Evolutionary conservation across 2,797 vertebrate species (phyloP), one percentile per base, ranked within the genome.

Genomic region (Rachycentron canadum): DNA sequence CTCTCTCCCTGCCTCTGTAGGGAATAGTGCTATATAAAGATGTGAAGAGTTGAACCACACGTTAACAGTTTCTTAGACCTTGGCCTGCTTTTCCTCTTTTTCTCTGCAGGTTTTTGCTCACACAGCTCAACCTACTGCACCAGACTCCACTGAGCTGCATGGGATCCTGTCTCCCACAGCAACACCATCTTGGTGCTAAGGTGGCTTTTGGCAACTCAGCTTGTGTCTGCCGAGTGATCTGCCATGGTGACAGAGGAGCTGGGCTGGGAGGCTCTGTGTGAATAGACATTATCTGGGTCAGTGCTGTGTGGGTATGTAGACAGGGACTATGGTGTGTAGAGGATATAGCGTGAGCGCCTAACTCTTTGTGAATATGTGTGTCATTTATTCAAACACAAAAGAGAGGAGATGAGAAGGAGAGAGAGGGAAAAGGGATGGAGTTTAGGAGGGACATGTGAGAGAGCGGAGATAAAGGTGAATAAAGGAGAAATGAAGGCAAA

Each of bases 21-120:
- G 92, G 88, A 91, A 85, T 69, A 73, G 64, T 65, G 88, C 92
- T 94, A 94, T 92, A 93, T 94, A 87, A 92, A 85, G 90, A 88
- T 45, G 36, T 79, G 79, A 88, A 84, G 86, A 92, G 90, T 84
- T 91, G 88, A 91, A 91, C 90, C 88, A 84, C 86, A 87, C 90
- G 82, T 93, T 89, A 86, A 86, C 89, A 83, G 84, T 92, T 92
- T 86, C 87, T 79, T 69, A 75, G 89, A 92, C 90, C 91, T 89
- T 94, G 91, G 89, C 90, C 93, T 92, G 91, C 83, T 94, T 95
- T 93, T 68, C 61, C 82, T 36, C 34, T 67, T 69, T 78, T 75
- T 78, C 83, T 87, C 81, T 57, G 21, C 45, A 78, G 83, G 69
- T 69, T 47, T 32, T 85, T 81, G 81, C 61, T 86, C 78, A 57